Evolutionary conservation across 2,797 vertebrate species (phyloP), one percentile per base, ranked within the genome.

Genomic region (Anabas testudineus): DNA sequence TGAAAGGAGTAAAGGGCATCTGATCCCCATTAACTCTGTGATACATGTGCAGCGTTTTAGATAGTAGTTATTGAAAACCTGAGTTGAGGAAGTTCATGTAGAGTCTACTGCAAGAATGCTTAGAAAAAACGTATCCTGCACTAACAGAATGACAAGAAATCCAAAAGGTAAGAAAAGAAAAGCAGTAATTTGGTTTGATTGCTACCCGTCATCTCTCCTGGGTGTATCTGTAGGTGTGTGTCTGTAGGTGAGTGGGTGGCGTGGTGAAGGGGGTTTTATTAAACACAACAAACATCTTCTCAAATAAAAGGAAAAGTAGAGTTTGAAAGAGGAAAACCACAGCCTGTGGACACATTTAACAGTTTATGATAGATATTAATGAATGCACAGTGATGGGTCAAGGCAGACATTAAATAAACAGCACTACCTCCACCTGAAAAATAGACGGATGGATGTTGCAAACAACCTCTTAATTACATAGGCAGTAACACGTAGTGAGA

Each of bases 1-100:
- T 24, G 37, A 36, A n/a, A n/a, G 42, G 41, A 51, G 30, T 4
- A 5, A 30, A 54, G 62, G 65, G 18, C 36, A 22, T 68, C 81
- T 76, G 71, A 88, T 86, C 84, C 72, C 78, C 30, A 80, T 83
- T 85, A 85, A 73, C 76, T 69, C 60, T 46, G 45, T 10, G 4
- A 59, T 64, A 65, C 18, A 46, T 54, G 37, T 47, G 22, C 4
- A 1, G 49, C 1, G 24, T 57, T 80, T 73, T 45, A 66, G 71
- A 67, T 47, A 51, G 77, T 34, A 37, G 36, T 42, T 70, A 81
- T 22, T 74, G 64, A 76, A 83, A 83, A 65, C 18, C 37, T 2
- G 42, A 51, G 76, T 48, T 55, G 56, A 77, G 16, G 52, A 71
- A 69, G 85, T 75, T 80, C 81, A 78, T 34, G n/a, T 3, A 58